Percentiles rank a stretch among this genome's conserved stretches.
Evolutionary conservation across 2,888 invertebrate genomes (phyloP).

Genomic region (Cynaeus angustus): DNA sequence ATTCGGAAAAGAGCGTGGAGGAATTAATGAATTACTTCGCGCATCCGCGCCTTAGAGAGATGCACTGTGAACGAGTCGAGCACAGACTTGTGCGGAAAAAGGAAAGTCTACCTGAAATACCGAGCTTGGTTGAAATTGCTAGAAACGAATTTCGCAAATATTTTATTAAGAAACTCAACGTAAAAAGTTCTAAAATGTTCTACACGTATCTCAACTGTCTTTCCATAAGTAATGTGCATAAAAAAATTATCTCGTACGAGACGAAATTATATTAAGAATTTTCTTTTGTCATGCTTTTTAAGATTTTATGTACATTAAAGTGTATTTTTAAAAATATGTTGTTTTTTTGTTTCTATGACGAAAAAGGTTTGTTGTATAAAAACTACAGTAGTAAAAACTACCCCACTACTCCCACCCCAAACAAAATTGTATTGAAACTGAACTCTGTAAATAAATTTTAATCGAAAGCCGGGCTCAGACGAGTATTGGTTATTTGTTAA

Average conservation of each 20-base stretch:
- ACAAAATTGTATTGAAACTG: too few species aligned
- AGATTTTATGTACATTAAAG: too few species aligned
- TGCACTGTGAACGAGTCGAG: not conserved
- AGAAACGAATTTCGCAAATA: slow-evolving; percentile 1
- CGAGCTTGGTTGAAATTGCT: not conserved
- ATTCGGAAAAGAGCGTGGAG: not conserved
- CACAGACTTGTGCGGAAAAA: not conserved
- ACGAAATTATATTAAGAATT: too few species aligned
- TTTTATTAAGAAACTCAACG: not conserved
- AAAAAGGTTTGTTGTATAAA: too few species aligned
- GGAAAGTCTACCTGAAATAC: not conserved
- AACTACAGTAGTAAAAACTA: too few species aligned
- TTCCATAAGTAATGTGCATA: not conserved
- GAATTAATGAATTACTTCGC: not conserved
- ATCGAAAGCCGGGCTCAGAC: too few species aligned
- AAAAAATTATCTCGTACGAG: slow-evolving; percentile 15
- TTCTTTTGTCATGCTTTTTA: too few species aligned
- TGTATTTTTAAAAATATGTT: too few species aligned
- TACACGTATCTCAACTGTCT: slow-evolving; percentile 4
- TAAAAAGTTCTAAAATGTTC: slow-evolving; percentile 8
- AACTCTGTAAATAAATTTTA: too few species aligned
- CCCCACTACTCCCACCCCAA: too few species aligned
- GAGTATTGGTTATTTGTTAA: too few species aligned
- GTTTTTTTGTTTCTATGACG: too few species aligned
- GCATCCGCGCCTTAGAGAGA: not conserved